Percentiles rank a stretch among this genome's conserved stretches.
Evolutionary conservation across 2,888 invertebrate genomes (phyloP).

Genomic region (Drosophila tanythrix): DNA sequence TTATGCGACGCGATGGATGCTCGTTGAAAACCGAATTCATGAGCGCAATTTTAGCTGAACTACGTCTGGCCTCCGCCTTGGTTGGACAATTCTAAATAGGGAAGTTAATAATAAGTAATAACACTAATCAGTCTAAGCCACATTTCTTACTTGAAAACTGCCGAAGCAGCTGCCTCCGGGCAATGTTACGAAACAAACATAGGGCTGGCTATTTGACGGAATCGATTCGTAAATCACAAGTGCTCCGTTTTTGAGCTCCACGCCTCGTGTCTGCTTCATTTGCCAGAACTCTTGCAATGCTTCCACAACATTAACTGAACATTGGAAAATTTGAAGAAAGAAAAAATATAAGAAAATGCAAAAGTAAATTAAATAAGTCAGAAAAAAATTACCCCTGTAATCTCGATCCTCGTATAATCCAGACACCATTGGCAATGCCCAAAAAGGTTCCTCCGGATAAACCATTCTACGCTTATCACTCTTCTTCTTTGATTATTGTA

Average conservation of each 20-base stretch:
- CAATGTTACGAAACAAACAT: constrained; percentile 96
- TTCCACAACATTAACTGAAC: constrained; percentile 95
- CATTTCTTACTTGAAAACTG: constrained; percentile 91
- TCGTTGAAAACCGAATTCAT: constrained; percentile 99
- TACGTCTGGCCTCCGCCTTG: constrained; percentile 96
- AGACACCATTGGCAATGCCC: constrained; percentile 84
- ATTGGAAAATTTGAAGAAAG: not conserved
- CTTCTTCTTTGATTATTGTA: constrained; percentile 26
- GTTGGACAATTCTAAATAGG: constrained; percentile 93
- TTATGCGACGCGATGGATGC: constrained; percentile 95
- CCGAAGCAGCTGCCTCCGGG: constrained; percentile 98
- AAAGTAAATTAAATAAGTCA: not conserved
- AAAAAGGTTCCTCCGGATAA: constrained; percentile 85
- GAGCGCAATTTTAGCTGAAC: constrained; percentile 97
- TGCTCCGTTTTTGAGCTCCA: constrained; percentile 94
- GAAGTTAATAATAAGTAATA: not conserved
- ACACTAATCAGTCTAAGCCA: not conserved
- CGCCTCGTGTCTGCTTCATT: constrained; percentile 96
- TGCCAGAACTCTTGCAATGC: constrained; percentile 99
- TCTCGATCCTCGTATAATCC: constrained; percentile 85
- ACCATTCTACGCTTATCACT: constrained; percentile 81
- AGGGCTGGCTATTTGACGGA: constrained; percentile 95
- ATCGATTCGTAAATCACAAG: constrained; percentile 98
- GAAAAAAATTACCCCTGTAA: constrained; percentile 81
- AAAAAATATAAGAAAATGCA: not conserved